phyloP scores from a whole-genome alignment of 2,113 vertebrate species.

The Cololabis saira region DNA sequence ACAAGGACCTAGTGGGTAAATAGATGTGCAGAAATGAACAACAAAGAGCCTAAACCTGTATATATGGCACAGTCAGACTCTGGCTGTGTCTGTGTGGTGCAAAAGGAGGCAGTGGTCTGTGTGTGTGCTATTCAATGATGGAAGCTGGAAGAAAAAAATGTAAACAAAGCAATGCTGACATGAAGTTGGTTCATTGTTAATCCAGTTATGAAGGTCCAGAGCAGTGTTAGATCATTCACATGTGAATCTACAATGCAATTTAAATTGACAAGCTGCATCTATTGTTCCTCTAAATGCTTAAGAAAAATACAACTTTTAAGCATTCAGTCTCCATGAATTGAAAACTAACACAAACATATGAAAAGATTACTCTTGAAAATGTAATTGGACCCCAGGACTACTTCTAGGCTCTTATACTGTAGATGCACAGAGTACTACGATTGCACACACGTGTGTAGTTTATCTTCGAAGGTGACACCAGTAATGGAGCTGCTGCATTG shows the following conservation, averaged over 20 bases:
- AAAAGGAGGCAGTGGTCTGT: neutral
- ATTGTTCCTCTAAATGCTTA: too few species aligned
- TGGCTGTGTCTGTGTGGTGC: neutral
- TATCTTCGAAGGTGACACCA: constrained; percentile 21
- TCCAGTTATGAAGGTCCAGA: neutral
- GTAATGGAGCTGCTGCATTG: neutral
- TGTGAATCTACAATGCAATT: neutral
- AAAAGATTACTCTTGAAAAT: too few species aligned
- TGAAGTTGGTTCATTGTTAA: neutral
- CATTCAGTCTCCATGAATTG: too few species aligned
- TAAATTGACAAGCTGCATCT: too few species aligned
- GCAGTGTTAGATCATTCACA: neutral
- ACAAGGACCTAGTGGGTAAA: too few species aligned
- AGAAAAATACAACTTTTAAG: too few species aligned
- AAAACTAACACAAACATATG: too few species aligned
- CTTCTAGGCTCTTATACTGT: neutral
- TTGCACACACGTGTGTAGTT: constrained; percentile 4
- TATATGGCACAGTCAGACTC: too few species aligned
- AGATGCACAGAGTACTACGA: neutral
- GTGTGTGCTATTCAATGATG: neutral
- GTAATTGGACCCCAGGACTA: too few species aligned
- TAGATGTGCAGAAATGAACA: neutral
- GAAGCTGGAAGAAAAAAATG: neutral
- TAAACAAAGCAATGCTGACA: neutral
- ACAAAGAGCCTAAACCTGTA: neutral